A percentile compares a stretch with the other conserved stretches of the same genome.
phyloP scores from a whole-genome alignment of 2,113 vertebrate genomes.

The Semicossyphus pulcher region DNA sequence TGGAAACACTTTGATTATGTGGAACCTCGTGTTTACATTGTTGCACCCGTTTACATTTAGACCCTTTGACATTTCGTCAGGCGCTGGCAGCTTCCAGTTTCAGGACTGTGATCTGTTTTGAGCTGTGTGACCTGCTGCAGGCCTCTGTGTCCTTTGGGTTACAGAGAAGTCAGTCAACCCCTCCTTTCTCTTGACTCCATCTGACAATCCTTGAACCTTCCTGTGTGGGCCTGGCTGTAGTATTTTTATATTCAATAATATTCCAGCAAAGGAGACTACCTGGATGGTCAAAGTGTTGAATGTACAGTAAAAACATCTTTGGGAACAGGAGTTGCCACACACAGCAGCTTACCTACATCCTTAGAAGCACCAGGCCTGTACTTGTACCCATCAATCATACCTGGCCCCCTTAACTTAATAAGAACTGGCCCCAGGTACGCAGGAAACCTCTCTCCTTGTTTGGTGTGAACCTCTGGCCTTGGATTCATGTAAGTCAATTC shows the following conservation, averaged over 20 bases:
- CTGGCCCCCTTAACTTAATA: slow-evolving; percentile 63
- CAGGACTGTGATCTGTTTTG: slow-evolving; percentile 59
- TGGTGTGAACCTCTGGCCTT: slow-evolving; percentile 67
- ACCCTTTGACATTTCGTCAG: slow-evolving; percentile 67
- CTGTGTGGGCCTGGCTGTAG: slow-evolving; percentile 29
- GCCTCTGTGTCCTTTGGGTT: slow-evolving; percentile 38
- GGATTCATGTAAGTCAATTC: slow-evolving; percentile 65
- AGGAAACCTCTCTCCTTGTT: slow-evolving; percentile 64
- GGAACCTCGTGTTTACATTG: slow-evolving; percentile 69
- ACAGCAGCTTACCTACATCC: slow-evolving; percentile 15
- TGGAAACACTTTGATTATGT: slow-evolving; percentile 80
- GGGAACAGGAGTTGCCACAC: slow-evolving; percentile 1
- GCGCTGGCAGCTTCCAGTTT: slow-evolving; percentile 57
- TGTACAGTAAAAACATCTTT: slow-evolving; percentile 6
- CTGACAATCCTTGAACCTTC: slow-evolving; percentile 21
- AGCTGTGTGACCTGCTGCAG: slow-evolving; percentile 47
- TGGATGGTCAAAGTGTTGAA: slow-evolving; percentile 21
- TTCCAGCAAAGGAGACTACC: background rate
- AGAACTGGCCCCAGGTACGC: slow-evolving; percentile 39
- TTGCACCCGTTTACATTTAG: slow-evolving; percentile 63
- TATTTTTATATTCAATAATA: slow-evolving; percentile 29
- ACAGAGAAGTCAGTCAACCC: slow-evolving; percentile 32
- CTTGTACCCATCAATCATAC: slow-evolving; percentile 59
- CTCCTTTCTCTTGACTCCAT: background rate
- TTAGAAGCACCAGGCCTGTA: slow-evolving; percentile 25